A percentile compares a stretch with the other conserved stretches of the same genome.
phyloP scores from a whole-genome alignment of 2,113 vertebrate species.

The Hippolais icterina region DNA sequence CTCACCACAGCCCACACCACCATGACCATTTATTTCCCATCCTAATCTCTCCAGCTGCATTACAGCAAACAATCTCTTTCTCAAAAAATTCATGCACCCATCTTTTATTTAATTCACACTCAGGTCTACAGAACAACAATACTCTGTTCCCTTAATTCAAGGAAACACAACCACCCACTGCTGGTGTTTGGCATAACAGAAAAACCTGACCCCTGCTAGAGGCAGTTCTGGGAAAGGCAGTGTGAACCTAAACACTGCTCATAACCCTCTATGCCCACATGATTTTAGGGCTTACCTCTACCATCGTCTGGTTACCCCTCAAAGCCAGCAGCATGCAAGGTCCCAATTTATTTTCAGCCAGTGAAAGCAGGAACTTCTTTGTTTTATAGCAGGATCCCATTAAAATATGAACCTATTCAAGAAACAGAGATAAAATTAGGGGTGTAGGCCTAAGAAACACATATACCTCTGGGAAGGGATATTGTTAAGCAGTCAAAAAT shows the following conservation, averaged over 20 bases:
- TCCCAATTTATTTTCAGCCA: slow-evolving; percentile 97
- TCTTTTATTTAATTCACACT: not conserved
- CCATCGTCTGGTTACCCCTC: slow-evolving; percentile 98
- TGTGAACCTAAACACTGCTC: not conserved
- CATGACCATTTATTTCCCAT: not conserved
- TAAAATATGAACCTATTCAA: slow-evolving; percentile 91
- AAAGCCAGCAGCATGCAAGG: slow-evolving; percentile 98
- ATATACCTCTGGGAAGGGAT: not conserved
- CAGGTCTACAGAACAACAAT: not conserved
- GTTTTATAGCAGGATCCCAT: slow-evolving; percentile 99
- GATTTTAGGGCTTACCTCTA: slow-evolving; percentile 82
- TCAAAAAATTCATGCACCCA: not conserved
- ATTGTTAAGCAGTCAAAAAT: not conserved
- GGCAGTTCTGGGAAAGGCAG: not conserved
- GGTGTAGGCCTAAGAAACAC: not conserved
- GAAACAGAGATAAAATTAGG: not conserved
- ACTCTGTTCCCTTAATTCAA: not conserved
- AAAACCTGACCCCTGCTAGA: not conserved
- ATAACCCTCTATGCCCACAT: not conserved
- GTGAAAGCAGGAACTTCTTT: slow-evolving; percentile 96
- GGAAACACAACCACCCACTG: not conserved
- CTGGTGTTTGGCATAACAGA: not conserved
- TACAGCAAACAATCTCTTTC: not conserved
- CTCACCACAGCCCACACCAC: not conserved
- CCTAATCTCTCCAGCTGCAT: not conserved